Percentiles rank a stretch among this genome's conserved stretches.
phyloP scores from a whole-genome alignment of 35 echinoderm and acorn worm genomes.

The Heliocidaris erythrogramma region DNA sequence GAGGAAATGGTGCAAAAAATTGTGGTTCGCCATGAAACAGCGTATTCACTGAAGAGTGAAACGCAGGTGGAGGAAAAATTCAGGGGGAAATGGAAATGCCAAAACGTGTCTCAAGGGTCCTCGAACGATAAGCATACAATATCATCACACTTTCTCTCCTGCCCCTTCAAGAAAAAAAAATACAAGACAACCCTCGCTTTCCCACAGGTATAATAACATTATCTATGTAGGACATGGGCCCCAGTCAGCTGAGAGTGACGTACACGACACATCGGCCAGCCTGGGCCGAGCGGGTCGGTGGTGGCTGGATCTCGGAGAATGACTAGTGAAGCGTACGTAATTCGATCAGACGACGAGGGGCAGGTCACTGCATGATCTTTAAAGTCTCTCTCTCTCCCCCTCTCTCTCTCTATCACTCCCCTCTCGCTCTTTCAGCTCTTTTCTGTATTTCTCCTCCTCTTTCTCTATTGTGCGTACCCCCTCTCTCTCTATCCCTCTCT shows the following conservation, averaged over 20 bases:
- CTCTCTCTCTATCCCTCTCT: not conserved
- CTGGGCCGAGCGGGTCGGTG: not conserved
- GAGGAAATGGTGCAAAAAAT: not conserved
- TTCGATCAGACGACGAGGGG: not conserved
- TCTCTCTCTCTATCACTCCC: not conserved
- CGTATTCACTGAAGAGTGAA: too few relatives aligned
- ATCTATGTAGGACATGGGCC: not conserved
- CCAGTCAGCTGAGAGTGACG: not conserved
- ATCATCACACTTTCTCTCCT: not conserved
- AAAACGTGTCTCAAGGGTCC: not conserved
- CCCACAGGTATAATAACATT: slow-evolving; percentile 10
- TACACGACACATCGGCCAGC: not conserved
- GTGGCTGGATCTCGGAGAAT: not conserved
- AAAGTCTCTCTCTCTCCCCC: not conserved
- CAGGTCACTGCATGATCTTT: not conserved
- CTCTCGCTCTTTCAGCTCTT: not conserved
- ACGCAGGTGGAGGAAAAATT: not conserved
- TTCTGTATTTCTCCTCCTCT: not conserved
- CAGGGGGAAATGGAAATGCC: not conserved
- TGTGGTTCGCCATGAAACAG: not conserved
- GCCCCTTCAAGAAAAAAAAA: not conserved
- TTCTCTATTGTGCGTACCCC: not conserved
- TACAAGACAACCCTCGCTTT: not conserved
- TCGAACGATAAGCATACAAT: not conserved
- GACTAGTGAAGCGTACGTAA: not conserved